These are phyloP conservation scores for Microplitis manilae DNA, from an alignment of 2,888 invertebrate species.

Conservation along the genomic window DNA sequence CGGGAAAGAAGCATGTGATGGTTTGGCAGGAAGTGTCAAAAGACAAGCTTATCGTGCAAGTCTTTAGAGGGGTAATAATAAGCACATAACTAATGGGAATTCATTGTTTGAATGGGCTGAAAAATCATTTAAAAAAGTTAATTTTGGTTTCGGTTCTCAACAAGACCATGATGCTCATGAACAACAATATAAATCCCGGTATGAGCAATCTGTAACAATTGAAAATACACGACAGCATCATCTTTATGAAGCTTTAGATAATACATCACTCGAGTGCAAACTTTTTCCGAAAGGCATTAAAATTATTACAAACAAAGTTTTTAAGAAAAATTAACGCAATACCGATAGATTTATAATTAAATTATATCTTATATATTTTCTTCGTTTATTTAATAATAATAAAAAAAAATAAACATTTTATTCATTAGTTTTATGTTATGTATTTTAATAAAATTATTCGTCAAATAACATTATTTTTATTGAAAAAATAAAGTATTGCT, in stretches of 20 bases:
- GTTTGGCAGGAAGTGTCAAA: slow-evolving; percentile 9
- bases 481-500: not conserved
- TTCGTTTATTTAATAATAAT: too few species aligned
- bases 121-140: slow-evolving; percentile 1
- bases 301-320: not conserved
- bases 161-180: not conserved
- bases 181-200: not conserved
- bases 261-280: not conserved
- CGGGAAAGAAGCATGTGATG: slow-evolving; percentile 22
- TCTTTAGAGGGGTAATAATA: not conserved
- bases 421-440: too few species aligned
- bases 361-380: not conserved
- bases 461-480: slow-evolving; percentile 1
- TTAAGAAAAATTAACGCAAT: not conserved
- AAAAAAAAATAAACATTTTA: too few species aligned
- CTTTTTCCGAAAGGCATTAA: not conserved
- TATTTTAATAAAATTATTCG: too few species aligned
- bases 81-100: not conserved
- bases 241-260: not conserved
- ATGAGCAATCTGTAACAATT: not conserved
- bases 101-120: not conserved
- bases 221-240: not conserved
- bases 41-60: not conserved
- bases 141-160: not conserved
- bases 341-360: not conserved